These are phyloP conservation scores for Crocidura indochinensis DNA, from an alignment of 2,797 vertebrate genomes.

Conservation along the genomic window DNA sequence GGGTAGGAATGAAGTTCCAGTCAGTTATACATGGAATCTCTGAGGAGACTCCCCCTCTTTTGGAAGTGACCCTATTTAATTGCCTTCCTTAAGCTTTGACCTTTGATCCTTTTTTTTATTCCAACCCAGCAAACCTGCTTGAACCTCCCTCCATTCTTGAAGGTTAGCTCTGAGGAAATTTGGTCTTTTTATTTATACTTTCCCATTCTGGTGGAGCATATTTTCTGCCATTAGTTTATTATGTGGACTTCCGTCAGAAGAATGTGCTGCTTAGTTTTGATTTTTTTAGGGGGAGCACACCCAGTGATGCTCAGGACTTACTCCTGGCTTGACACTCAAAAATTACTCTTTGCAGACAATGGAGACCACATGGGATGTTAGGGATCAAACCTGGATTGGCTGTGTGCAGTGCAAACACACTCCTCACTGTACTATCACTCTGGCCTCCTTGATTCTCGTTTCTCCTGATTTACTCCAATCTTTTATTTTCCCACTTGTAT, in stretches of 20 bases:
- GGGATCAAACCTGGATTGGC: too few species aligned
- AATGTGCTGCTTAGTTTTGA: not conserved
- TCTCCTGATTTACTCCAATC: not conserved
- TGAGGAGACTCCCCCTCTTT: not conserved
- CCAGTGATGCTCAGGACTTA: too few species aligned
- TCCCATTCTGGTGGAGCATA: not conserved
- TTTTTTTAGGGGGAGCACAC: too few species aligned
- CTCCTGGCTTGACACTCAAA: too few species aligned
- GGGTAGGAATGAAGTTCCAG: not conserved
- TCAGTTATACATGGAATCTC: not conserved
- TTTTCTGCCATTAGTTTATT: slow-evolving; percentile 4
- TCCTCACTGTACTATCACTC: too few species aligned
- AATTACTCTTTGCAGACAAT: too few species aligned
- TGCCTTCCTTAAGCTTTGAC: not conserved
- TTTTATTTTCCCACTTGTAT: not conserved
- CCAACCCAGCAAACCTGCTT: not conserved
- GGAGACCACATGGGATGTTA: too few species aligned
- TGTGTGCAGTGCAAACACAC: too few species aligned
- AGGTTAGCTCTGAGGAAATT: not conserved
- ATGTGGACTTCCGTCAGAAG: not conserved
- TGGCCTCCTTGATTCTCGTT: not conserved
- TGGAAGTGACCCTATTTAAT: not conserved
- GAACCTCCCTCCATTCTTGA: not conserved
- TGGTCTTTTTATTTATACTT: not conserved
- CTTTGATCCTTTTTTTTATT: not conserved